Percentiles rank a stretch among this genome's conserved stretches.
Evolutionary conservation across 1,140 invertebrate genomes (phyloP).

Genomic region (Pissodes strobi): DNA sequence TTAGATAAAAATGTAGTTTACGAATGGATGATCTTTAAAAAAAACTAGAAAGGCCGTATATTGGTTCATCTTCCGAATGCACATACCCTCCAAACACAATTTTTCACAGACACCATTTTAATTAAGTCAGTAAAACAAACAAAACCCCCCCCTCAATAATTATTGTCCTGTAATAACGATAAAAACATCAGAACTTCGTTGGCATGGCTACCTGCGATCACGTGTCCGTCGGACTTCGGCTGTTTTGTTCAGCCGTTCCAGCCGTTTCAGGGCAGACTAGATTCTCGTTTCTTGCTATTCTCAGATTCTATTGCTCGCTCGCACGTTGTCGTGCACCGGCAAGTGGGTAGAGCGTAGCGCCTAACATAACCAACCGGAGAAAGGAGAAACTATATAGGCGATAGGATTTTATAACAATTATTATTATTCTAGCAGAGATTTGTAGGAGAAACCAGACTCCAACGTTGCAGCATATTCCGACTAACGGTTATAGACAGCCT

Average conservation of each 20-base stretch:
- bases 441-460: too few species aligned
- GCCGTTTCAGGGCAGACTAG: slow-evolving; percentile 29
- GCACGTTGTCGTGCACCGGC: slow-evolving; percentile 22
- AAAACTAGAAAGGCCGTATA: too few species aligned
- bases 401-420: neutral
- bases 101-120: neutral
- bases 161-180: slow-evolving; percentile 1
- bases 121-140: neutral
- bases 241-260: slow-evolving; percentile 37
- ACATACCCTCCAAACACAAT: neutral
- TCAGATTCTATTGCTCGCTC: too few species aligned
- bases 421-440: too few species aligned
- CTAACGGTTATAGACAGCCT: too few species aligned
- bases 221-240: slow-evolving; percentile 34
- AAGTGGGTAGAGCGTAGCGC: slow-evolving; percentile 26
- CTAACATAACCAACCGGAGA: slow-evolving; percentile 15
- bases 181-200: slow-evolving; percentile 25
- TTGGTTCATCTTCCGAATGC: too few species aligned
- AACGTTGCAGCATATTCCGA: too few species aligned
- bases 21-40: too few species aligned
- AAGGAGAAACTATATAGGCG: slow-evolving; percentile 8
- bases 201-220: slow-evolving; percentile 26
- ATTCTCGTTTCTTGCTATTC: slow-evolving; percentile 23
- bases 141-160: neutral
- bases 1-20: too few species aligned